Conservation (phyloP, 1,140 invertebrate species). For the Laupala kohalensis region DNA sequence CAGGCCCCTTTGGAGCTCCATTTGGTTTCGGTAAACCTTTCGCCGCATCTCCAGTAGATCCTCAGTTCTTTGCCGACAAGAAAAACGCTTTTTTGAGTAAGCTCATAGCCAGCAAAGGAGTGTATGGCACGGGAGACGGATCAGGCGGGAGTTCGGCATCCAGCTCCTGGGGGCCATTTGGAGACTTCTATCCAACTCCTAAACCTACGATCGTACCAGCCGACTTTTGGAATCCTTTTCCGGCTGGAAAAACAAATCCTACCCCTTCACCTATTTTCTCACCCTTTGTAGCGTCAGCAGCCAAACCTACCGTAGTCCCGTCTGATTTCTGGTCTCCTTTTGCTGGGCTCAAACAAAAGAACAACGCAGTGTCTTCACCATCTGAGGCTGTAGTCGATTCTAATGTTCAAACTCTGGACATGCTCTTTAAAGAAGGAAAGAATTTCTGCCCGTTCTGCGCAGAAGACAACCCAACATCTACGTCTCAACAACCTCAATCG, state of each 20-base stretch:
- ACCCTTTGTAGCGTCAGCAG: too few species aligned
- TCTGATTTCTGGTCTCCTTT: background rate
- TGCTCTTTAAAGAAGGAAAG: background rate
- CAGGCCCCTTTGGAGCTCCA: too few species aligned
- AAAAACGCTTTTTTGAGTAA: constrained; percentile 27
- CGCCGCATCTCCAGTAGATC: constrained; percentile 20
- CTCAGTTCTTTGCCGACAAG: constrained; percentile 24
- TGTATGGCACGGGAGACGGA: too few species aligned
- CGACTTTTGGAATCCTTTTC: background rate
- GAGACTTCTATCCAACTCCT: constrained; percentile 22
- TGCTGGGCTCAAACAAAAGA: background rate
- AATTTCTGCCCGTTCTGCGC: background rate
- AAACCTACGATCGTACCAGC: constrained; percentile 17
- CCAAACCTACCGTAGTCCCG: constrained; percentile 4
- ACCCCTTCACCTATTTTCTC: too few species aligned
- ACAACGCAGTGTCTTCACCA: too few species aligned
- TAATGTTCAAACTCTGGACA: too few species aligned
- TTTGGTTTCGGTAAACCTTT: background rate
- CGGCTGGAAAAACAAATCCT: constrained; percentile 17
- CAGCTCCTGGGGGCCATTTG: too few species aligned
- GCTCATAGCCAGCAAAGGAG: constrained; percentile 24
- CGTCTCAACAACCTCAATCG: too few species aligned
- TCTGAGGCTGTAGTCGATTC: too few species aligned
- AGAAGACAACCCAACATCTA: background rate
- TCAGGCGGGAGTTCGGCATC: too few species aligned